Evolutionary conservation across 64 coral and sea anemone genomes (phyloP), one percentile per base, ranked within the genome.

Genomic region (Pocillopora damicornis): DNA sequence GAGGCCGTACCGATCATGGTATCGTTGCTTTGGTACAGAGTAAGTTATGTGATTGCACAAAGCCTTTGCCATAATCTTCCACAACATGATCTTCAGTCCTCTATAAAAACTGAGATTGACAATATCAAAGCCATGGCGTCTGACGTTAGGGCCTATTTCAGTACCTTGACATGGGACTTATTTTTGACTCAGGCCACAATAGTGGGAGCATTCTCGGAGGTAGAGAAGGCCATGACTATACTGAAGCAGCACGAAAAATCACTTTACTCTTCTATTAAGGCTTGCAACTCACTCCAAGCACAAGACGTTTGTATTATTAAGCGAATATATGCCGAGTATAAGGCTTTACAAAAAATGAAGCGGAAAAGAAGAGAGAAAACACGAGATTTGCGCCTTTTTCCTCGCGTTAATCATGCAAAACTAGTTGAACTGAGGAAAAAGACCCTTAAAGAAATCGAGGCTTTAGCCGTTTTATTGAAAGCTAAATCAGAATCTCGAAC

Each of bases 1-100:
- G 73, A 77, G 59, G 86, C 86, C 0, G 34, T 88, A 16, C 86
- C 86, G 16, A 61, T 88, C 37, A 88, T 88, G 73, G 30, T 60
- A 13, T 69, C 58, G 13, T 11, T 88, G 1, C 57, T 88, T 35
- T 76, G 58, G 16, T 77, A 88, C n/a, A 88, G 62, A 60, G 58
- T 75, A 13, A 76, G 59, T 17, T 35, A 62, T 26, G 17, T 77
- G 4, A 37, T 88, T 37, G 73, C 62, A 35, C 58, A 75, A 22
- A 88, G 62, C 30, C 73, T 75, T 62, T 88, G 86, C 74, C 30
- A 58, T 61, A 62, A 80, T 25, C 13, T 77, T 25, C 13, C 16
- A 13, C 1, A 20, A 3, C 20, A 10, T 42, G 9, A 16, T 65
- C 13, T 65, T 16, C 14, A 65, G 37, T 58, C n/a, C n/a, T 61